Evolutionary conservation across 2,797 vertebrate genomes (phyloP).

Genomic region (Peromyscus melanophrys): DNA sequence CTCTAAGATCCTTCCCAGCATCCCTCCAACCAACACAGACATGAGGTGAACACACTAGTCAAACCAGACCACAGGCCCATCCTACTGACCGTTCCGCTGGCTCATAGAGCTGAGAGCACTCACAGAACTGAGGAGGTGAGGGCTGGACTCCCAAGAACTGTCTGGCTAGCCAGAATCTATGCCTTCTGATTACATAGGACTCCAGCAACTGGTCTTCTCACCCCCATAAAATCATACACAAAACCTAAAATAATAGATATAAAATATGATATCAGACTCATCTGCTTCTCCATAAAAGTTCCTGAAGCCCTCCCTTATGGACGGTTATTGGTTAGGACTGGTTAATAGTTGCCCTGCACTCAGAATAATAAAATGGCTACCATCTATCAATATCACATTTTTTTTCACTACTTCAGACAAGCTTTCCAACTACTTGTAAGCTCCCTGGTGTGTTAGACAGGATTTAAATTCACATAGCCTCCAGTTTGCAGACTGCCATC

Average conservation of each 20-base stretch:
- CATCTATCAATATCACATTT: conserved; percentile 46
- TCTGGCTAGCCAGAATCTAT: not conserved
- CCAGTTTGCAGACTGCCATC: not conserved
- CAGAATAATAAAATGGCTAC: conserved; percentile 48
- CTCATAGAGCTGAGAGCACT: not conserved
- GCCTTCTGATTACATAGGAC: not conserved
- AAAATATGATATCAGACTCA: not conserved
- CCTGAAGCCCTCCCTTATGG: not conserved
- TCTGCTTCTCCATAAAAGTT: conserved; percentile 5
- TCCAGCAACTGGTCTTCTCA: not conserved
- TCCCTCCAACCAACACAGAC: not conserved
- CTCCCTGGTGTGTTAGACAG: not conserved
- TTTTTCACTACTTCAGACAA: conserved; percentile 47
- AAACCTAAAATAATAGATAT: conserved; percentile 15
- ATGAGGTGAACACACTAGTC: not conserved
- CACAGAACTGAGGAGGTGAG: not conserved
- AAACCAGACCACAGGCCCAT: not conserved
- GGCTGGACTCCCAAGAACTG: not conserved
- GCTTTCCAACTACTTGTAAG: conserved; percentile 8
- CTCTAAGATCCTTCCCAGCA: conserved; percentile 5
- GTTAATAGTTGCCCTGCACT: not conserved
- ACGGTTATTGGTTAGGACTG: not conserved
- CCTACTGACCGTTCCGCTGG: not conserved
- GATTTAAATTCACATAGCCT: not conserved
- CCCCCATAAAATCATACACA: not conserved